A percentile compares a stretch with the other conserved stretches of the same genome.
phyloP scores from a whole-genome alignment of 2,888 invertebrate genomes.

The Tachina fera region DNA sequence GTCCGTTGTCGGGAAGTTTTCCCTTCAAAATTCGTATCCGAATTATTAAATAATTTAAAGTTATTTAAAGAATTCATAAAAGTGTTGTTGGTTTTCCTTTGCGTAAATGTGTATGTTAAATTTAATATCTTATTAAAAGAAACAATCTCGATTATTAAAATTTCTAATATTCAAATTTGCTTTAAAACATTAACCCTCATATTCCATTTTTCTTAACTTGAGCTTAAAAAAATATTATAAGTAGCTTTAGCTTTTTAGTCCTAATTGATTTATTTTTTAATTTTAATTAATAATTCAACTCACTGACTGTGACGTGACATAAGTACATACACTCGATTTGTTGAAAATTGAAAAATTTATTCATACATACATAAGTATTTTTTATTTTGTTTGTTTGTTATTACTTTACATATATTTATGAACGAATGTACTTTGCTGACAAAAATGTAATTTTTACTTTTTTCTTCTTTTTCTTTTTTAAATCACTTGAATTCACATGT shows the following conservation, averaged over 20 bases:
- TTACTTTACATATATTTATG: slow-evolving; percentile 34
- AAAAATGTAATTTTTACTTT: slow-evolving; percentile 55
- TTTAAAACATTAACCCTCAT: slow-evolving; percentile 24
- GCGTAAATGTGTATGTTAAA: background rate
- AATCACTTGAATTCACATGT: slow-evolving; percentile 38
- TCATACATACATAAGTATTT: slow-evolving; percentile 28
- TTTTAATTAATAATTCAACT: slow-evolving; percentile 41
- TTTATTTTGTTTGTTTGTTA: slow-evolving; percentile 20
- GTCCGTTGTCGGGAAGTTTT: too few relatives aligned
- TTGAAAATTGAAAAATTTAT: background rate
- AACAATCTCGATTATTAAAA: slow-evolving; percentile 71
- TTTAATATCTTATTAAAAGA: slow-evolving; percentile 23
- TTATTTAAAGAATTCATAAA: background rate
- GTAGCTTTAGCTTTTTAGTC: slow-evolving; percentile 59
- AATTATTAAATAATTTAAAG: background rate
- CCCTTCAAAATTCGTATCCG: too few relatives aligned
- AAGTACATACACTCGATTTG: slow-evolving; percentile 9
- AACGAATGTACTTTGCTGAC: slow-evolving; percentile 20
- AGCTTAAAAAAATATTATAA: slow-evolving; percentile 48
- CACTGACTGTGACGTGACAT: too few relatives aligned
- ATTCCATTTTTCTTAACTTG: slow-evolving; percentile 28
- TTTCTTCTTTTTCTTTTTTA: slow-evolving; percentile 49
- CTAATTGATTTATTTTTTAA: background rate
- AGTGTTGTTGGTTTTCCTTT: slow-evolving; percentile 15
- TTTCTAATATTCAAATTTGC: background rate